Conservation (phyloP, 2,888 invertebrate species). For the Busseola fusca region DNA sequence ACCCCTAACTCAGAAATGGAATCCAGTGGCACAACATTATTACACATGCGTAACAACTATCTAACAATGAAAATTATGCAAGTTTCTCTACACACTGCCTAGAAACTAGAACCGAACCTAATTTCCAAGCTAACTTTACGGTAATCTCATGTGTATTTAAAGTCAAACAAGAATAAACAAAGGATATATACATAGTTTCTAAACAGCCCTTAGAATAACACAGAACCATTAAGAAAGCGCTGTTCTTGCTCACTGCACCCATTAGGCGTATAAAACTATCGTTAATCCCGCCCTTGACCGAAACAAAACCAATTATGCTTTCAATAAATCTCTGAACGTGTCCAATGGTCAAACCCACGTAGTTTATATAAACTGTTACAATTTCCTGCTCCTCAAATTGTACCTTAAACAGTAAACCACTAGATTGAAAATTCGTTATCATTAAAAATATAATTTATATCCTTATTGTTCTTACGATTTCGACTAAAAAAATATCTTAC, state of each 20-base stretch:
- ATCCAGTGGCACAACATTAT: slow-evolving; percentile 34
- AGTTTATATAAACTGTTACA: slow-evolving; percentile 57
- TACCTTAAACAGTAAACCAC: slow-evolving; percentile 39
- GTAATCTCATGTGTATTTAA: slow-evolving; percentile 59
- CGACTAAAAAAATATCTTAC: slow-evolving; percentile 60
- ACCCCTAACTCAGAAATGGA: slow-evolving; percentile 17
- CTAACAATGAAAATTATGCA: slow-evolving; percentile 51
- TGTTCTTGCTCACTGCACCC: slow-evolving; percentile 73
- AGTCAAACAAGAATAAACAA: slow-evolving; percentile 49
- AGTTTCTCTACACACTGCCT: slow-evolving; percentile 42
- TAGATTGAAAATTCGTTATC: slow-evolving; percentile 51
- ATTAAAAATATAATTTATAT: slow-evolving; percentile 53
- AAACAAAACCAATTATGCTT: slow-evolving; percentile 84
- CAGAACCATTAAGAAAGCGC: slow-evolving; percentile 72
- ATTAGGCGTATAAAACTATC: slow-evolving; percentile 81
- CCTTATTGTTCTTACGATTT: slow-evolving; percentile 60
- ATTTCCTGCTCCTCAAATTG: slow-evolving; percentile 40
- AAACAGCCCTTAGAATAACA: slow-evolving; percentile 58
- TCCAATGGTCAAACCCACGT: slow-evolving; percentile 69
- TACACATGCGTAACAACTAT: slow-evolving; percentile 46
- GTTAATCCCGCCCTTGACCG: slow-evolving; percentile 80
- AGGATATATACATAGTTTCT: slow-evolving; percentile 42
- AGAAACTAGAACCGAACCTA: slow-evolving; percentile 56
- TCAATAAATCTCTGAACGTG: slow-evolving; percentile 80
- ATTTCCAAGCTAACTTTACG: slow-evolving; percentile 54